Conservation (phyloP, 2,113 vertebrate species). For the Zeus faber region DNA sequence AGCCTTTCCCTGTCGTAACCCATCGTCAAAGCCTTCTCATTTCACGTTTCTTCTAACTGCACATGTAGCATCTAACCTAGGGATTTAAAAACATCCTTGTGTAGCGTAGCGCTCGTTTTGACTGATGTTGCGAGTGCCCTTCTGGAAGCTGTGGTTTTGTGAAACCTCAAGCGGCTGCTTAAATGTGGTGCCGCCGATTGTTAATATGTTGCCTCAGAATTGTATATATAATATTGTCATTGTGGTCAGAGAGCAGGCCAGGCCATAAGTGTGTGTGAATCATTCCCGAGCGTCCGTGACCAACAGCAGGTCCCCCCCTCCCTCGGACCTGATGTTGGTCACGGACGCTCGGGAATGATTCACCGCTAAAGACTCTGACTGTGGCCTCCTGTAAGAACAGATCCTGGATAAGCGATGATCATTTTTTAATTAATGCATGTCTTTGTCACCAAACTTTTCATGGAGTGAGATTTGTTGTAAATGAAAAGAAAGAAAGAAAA, state of each 20-base stretch:
- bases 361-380: too few species aligned
- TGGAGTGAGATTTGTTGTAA: too few species aligned
- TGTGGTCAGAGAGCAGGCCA: constrained; percentile 42
- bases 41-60: constrained; percentile 34
- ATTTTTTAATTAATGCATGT: too few species aligned
- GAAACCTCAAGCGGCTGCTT: constrained; percentile 43
- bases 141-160: constrained; percentile 59
- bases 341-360: too few species aligned
- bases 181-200: constrained; percentile 51
- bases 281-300: too few species aligned
- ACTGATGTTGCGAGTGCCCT: constrained; percentile 43
- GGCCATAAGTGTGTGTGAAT: too few species aligned
- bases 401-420: too few species aligned
- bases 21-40: constrained; percentile 5
- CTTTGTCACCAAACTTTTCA: too few species aligned
- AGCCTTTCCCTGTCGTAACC: constrained; percentile 22
- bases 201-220: constrained; percentile 50
- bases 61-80: constrained; percentile 36
- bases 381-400: too few species aligned
- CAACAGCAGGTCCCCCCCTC: not conserved
- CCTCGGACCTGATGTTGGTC: too few species aligned
- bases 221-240: not conserved
- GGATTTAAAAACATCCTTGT: not conserved
- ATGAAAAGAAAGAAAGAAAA: too few species aligned
- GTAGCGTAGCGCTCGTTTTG: constrained; percentile 43